Percentiles rank a stretch among this genome's conserved stretches.
These are phyloP conservation scores for Isoperla grammatica DNA, from an alignment of 2,888 invertebrate genomes.

Conservation along the genomic window DNA sequence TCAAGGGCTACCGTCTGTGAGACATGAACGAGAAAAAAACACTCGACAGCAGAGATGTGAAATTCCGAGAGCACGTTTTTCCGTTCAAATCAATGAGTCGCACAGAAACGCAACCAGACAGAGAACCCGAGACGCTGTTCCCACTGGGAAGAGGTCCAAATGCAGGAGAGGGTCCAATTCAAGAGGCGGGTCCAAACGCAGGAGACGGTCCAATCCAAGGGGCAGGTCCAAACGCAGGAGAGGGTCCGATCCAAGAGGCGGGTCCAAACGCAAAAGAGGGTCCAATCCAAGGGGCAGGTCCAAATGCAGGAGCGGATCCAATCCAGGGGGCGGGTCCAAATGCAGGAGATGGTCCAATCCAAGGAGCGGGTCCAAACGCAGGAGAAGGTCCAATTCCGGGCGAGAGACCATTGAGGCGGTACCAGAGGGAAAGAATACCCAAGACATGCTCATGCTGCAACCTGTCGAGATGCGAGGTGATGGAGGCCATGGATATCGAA, in stretches of 20 bases:
- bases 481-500: too few relatives aligned
- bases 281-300: background rate
- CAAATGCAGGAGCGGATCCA: background rate
- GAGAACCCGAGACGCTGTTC: background rate
- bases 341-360: background rate
- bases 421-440: constrained; percentile 2
- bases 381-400: background rate
- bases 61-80: too few relatives aligned
- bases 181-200: background rate
- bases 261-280: background rate
- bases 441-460: constrained; percentile 9
- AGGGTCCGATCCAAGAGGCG: background rate
- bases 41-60: background rate
- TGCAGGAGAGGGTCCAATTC: background rate
- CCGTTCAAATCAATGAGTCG: too few relatives aligned
- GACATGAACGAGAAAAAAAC: background rate
- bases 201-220: background rate
- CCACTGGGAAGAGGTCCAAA: background rate
- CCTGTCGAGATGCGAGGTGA: background rate
- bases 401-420: background rate
- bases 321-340: background rate
- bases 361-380: background rate
- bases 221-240: background rate
- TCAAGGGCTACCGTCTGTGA: constrained; percentile 7
- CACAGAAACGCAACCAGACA: too few relatives aligned